Conservation (phyloP, 2,888 invertebrate genomes). For the Baronia brevicornis region DNA sequence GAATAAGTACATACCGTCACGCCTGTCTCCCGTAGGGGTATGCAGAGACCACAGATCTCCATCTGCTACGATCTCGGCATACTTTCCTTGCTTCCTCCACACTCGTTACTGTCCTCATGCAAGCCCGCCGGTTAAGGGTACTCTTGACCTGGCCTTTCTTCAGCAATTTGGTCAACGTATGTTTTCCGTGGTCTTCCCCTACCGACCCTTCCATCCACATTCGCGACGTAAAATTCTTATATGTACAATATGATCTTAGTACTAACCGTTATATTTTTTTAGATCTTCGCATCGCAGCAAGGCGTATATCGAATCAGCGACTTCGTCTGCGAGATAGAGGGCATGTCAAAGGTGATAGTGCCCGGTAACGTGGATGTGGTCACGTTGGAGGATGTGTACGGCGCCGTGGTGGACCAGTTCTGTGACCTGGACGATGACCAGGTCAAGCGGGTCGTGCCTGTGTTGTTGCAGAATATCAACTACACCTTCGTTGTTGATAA, state of each 20-base stretch:
- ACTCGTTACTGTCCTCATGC: too few species aligned
- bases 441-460: constrained; percentile 49
- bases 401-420: constrained; percentile 57
- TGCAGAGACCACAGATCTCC: too few species aligned
- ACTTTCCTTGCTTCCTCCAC: too few species aligned
- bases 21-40: too few species aligned
- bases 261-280: constrained; percentile 9
- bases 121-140: too few species aligned
- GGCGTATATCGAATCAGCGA: constrained; percentile 35
- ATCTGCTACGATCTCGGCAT: too few species aligned
- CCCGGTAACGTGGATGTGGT: constrained; percentile 39
- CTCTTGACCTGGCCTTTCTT: too few species aligned
- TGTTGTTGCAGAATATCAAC: constrained; percentile 60
- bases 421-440: constrained; percentile 55
- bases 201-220: too few species aligned
- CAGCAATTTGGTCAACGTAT: too few species aligned
- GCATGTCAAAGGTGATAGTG: constrained; percentile 37
- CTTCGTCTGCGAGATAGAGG: constrained; percentile 46
- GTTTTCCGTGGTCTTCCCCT: too few species aligned
- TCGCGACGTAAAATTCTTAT: not conserved
- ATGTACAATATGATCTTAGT: not conserved
- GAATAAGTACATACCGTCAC: too few species aligned
- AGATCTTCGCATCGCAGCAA: constrained; percentile 42
- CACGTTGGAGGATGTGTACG: constrained; percentile 42
- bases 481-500: constrained; percentile 43